Conservation (phyloP, 2,888 invertebrate species). For the Adelphocoris suturalis region DNA sequence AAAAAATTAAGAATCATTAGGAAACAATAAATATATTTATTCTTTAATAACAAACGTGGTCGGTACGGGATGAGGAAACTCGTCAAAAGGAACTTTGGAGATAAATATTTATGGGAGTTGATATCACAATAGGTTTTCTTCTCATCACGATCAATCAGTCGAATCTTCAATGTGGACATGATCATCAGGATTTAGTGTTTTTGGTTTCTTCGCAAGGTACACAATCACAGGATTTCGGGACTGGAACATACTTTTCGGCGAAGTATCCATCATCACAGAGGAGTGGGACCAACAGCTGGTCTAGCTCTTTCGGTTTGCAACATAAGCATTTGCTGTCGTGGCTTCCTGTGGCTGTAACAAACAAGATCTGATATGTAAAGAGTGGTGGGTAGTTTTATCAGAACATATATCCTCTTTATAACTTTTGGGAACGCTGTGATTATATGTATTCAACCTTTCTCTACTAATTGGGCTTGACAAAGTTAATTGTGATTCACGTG, state of each 20-base stretch:
- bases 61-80: neutral
- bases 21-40: neutral
- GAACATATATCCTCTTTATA: too few relatives aligned
- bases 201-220: slow-evolving; percentile 53
- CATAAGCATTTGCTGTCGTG: slow-evolving; percentile 78
- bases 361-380: neutral
- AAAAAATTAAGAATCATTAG: neutral
- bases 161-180: neutral
- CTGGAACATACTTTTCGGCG: slow-evolving; percentile 77
- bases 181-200: neutral
- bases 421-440: too few relatives aligned
- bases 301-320: slow-evolving; percentile 77
- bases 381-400: too few relatives aligned
- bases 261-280: slow-evolving; percentile 79
- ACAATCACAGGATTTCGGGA: slow-evolving; percentile 79
- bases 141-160: neutral
- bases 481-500: too few relatives aligned
- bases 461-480: too few relatives aligned
- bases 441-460: too few relatives aligned
- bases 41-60: too few relatives aligned
- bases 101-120: neutral
- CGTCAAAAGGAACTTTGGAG: neutral
- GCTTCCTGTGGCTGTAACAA: slow-evolving; percentile 76
- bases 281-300: slow-evolving; percentile 78
- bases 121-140: neutral